Conservation (phyloP, 2,113 vertebrate species). For the Eonycteris spelaea region DNA sequence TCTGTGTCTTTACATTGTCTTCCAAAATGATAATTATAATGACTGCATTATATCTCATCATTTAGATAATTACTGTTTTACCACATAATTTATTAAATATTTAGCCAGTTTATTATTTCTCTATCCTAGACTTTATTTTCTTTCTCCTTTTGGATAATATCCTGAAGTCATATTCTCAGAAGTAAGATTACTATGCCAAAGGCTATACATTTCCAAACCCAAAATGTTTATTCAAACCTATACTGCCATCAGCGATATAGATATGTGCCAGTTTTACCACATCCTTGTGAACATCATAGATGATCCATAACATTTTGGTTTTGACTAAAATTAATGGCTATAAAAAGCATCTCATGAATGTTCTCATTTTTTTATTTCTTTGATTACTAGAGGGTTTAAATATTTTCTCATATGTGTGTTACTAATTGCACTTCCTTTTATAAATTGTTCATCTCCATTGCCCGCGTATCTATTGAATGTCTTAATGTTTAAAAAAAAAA, state of each 20-base stretch:
- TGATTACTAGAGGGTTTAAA: slow-evolving; percentile 27
- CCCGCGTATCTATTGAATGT: neutral
- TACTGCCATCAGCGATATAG: neutral
- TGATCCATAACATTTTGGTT: slow-evolving; percentile 25
- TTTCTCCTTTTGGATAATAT: slow-evolving; percentile 18
- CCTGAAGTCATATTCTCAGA: slow-evolving; percentile 5
- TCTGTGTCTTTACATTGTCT: neutral
- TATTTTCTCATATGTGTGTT: neutral
- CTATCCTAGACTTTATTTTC: neutral
- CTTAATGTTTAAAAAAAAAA: neutral
- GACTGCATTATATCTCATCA: neutral
- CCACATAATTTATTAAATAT: slow-evolving; percentile 56
- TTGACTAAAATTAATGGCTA: neutral
- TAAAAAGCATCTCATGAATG: neutral
- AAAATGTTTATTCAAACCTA: slow-evolving; percentile 3
- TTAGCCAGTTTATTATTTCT: slow-evolving; percentile 2
- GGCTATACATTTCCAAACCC: neutral
- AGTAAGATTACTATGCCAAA: neutral
- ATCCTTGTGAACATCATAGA: neutral
- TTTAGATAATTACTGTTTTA: neutral
- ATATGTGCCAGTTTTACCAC: neutral
- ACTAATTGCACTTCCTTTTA: slow-evolving; percentile 39
- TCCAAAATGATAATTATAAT: slow-evolving; percentile 15
- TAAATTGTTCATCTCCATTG: neutral
- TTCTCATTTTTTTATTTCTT: slow-evolving; percentile 5